These are phyloP conservation scores for Phasia obesa DNA, from an alignment of 2,888 invertebrate genomes.

Conservation along the genomic window DNA sequence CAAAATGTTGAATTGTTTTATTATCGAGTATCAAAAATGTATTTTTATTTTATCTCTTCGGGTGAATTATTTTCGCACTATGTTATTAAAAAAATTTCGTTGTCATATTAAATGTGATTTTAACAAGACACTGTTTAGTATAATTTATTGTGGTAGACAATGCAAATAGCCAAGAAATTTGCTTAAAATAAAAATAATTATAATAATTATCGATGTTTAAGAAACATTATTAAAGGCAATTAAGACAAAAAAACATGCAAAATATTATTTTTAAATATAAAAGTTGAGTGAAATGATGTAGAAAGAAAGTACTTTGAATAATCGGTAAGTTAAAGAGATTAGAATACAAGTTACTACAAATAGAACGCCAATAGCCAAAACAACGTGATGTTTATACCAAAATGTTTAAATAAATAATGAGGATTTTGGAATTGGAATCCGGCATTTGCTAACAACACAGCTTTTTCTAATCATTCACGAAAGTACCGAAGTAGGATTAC, in stretches of 20 bases:
- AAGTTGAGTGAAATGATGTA: neutral
- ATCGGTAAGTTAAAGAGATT: neutral
- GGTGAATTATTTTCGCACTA: slow-evolving; percentile 30
- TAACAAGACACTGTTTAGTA: slow-evolving; percentile 47
- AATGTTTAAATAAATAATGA: no score
- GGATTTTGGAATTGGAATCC: no score
- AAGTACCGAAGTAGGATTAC: no score
- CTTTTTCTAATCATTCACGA: no score
- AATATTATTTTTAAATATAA: neutral
- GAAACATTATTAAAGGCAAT: neutral
- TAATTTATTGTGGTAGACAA: slow-evolving; percentile 54
- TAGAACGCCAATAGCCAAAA: no score
- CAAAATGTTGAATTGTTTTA: neutral
- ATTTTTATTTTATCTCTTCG: slow-evolving; percentile 21
- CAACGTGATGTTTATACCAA: no score
- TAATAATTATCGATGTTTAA: neutral
- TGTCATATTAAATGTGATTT: slow-evolving; percentile 56
- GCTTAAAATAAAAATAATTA: slow-evolving; percentile 19
- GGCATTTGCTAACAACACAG: no score
- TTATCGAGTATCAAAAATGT: slow-evolving; percentile 11
- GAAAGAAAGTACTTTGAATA: no score
- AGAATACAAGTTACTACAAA: no score
- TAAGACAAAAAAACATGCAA: neutral
- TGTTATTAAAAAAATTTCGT: slow-evolving; percentile 43
- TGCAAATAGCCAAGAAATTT: slow-evolving; percentile 28